Base-by-base conservation (phyloP, 2,797 vertebrate species). In the Todus mexicanus region DNA sequence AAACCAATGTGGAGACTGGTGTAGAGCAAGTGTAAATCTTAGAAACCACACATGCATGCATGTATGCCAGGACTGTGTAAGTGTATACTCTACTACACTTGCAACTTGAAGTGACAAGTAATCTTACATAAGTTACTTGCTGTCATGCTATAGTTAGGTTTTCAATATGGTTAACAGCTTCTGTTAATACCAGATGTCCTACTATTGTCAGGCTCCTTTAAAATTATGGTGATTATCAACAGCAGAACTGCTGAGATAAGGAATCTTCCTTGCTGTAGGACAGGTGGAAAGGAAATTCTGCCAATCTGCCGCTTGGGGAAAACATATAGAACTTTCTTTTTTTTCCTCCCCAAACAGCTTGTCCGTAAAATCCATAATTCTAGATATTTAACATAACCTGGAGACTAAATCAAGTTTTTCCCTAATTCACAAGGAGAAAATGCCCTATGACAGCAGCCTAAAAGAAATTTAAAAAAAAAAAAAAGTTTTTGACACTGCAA, bases 181-280 rank as follows among this genome's bases (percentile, higher is more conserved):
- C 38, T 31, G 84, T 91, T 94, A 94, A 91, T 94, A 81, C 70
- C 92, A 93, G 76, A 81, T 96, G 91, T 87, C 95, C 79, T 89
- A 86, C 54, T 86, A 85, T 88, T 92, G 82, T 92, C 89, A 93
- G 82, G n/a, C 43, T 72, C 82, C 76, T 71, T 68, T 63, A 86
- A 94, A 85, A 72, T 1, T 48, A 20, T 89, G 63, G 66, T 80
- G 84, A 87, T 87, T 91, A 85, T 85, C 69, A 93, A 57, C 78
- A 92, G 78, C 57, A 87, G 83, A 95, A 93, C 20, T 95, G 93
- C 69, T 75, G 79, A 96, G 63, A 66, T 80, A 83, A 89, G 84
- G 59, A 93, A 65, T 74, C 73, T 87, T 91, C 42, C 76, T 87
- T 89, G 76, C 73, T 85, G n/a, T 84, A 89, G 82, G 92, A 85